Base-by-base conservation (phyloP, 2,113 vertebrate species). In the Tursiops truncatus region DNA sequence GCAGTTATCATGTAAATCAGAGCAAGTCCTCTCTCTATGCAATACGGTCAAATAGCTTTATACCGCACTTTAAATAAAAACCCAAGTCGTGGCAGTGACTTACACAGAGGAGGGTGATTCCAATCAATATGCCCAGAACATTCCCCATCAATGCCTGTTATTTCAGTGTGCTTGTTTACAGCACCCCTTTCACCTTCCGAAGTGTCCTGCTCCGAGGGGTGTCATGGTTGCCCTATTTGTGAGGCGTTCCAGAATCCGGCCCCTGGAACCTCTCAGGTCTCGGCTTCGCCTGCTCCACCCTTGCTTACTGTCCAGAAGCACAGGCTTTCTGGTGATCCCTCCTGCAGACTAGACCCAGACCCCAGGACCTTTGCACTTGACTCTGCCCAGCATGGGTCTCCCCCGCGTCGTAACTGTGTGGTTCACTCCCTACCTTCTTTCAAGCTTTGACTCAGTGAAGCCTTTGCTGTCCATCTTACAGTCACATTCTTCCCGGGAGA, bases 331-430 rank as follows among this genome's bases (percentile, higher is more conserved):
- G 50, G n/a, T 9, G 20, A 11, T n/a, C 60, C 4, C 14, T 53
- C 9, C 0, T 0, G 13, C 11, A 8, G 1, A 0, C 31, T 1
- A n/a, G 14, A 14, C 3, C 12, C 25, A 13, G n/a, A 9, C 5
- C 14, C 1, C 53, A 6, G 67, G 53, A 8, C 36, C 93, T 71
- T 77, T 62, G 74, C 15, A 41, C 60, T 4, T 21, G 41, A 25
- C 56, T 63, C 28, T 25, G 31, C 12, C 15, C 1, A 7, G 8
- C 31, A 17, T 6, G 10, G 8, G 11, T 14, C 15, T 50, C 5
- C 13, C 3, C 47, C 65, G 38, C 38, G 38, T 38, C 38, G 0
- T 13, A 2, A 10, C n/a, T 18, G 4, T 7, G 8, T 0, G 3
- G 8, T 15, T 63, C 33, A 7, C 20, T 50, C 17, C 25, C 9